Base-by-base conservation (phyloP, 1,140 invertebrate genomes). In the Aculops lycopersici region DNA sequence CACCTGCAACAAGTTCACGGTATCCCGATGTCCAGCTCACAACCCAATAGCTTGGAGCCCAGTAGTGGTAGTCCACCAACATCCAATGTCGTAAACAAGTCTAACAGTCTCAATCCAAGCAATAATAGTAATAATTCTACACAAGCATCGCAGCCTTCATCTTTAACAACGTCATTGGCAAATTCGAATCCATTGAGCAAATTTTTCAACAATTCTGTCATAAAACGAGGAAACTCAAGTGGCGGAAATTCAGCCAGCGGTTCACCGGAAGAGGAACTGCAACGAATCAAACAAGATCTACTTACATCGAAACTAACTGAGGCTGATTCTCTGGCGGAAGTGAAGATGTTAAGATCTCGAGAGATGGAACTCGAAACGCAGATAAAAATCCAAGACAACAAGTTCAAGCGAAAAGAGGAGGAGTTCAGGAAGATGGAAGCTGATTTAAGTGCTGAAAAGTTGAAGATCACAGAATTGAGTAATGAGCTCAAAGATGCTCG, bases 331-430 rank as follows among this genome's bases (percentile, higher is more conserved):
- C 58, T 80, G 1, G 78, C 80, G 2, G 84, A 94, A 57, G 62
- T 90, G 1, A 92, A 94, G 55, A 83, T 90, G 53, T 63, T 86
- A 36, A 70, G 83, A 50, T 68, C 92, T 4, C 92, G 86, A 59
- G 72, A 88, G 0, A 95, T 95, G 88, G 84, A 95, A 58, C 63
- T 94, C n/a, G 86, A 95, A 55, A 90, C 86, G 2, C 81, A 65
- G 45, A 81, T 86, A 24, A 80, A 92, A 55, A 81, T 94, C 1
- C 78, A 77, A 35, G 76, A 74, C 12, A 92, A 94, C 60, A 83
- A 92, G 53, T 62, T 90, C 42, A 67, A 75, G 19, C 64, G 86
- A 20, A 80, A 92, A 58, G 86, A 92, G 49, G 83, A 92, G 42
- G 80, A 90, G 50, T 70, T 78, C 46, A 78, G 83, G 51, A 64